phyloP scores from a whole-genome alignment of 1,140 invertebrate species.

The Danaus plexippus region DNA sequence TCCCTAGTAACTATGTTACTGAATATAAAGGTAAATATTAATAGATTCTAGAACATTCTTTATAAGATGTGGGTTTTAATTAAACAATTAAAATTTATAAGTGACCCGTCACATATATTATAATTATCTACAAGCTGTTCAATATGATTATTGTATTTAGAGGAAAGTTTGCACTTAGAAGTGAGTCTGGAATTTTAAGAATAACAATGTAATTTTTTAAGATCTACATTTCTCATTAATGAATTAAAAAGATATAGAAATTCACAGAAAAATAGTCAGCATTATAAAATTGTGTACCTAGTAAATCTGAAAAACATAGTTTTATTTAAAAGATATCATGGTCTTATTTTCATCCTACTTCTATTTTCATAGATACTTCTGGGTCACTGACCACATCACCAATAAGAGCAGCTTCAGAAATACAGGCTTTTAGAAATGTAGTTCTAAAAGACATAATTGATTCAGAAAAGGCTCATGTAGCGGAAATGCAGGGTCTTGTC shows the following conservation, averaged over 20 bases:
- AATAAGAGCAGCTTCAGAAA: slow-evolving; percentile 76
- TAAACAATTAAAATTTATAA: no score
- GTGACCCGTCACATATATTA: no score
- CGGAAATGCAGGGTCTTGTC: slow-evolving; percentile 87
- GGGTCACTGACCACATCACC: slow-evolving; percentile 72
- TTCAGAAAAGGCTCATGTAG: slow-evolving; percentile 91
- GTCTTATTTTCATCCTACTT: slow-evolving; percentile 7
- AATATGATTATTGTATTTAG: background rate
- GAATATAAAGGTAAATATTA: slow-evolving; percentile 79
- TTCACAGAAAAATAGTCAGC: no score
- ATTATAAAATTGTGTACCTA: no score
- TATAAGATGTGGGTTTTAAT: no score
- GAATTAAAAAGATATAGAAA: no score
- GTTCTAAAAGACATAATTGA: slow-evolving; percentile 95
- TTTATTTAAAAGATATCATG: background rate
- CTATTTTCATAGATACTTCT: slow-evolving; percentile 56
- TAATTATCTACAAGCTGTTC: background rate
- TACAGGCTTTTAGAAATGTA: slow-evolving; percentile 83
- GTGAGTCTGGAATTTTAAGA: no score
- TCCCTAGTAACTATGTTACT: slow-evolving; percentile 97
- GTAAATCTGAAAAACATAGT: no score
- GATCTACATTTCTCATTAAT: no score
- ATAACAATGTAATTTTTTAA: no score
- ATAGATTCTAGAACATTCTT: background rate
- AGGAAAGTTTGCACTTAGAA: no score